A percentile compares a stretch with the other conserved stretches of the same genome.
phyloP scores from a whole-genome alignment of 35 echinoderm and acorn worm species.

The Apostichopus parvimensis region DNA sequence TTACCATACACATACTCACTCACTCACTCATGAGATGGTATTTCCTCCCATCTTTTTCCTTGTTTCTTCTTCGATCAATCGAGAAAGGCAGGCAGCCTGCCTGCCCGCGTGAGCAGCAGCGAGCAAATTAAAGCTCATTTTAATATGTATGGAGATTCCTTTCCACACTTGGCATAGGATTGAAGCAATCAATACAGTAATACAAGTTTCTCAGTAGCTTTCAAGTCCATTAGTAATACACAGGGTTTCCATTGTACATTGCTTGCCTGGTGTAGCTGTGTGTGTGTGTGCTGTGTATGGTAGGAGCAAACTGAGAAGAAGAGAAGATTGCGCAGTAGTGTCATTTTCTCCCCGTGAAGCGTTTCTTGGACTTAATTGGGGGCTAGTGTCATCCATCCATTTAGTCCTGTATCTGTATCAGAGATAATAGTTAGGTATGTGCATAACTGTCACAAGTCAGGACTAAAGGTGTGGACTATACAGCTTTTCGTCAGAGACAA shows the following conservation, averaged over 20 bases:
- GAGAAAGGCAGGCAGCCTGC: conserved; percentile 13
- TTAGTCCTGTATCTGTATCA: neutral
- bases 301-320: neutral
- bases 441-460: conserved; percentile 32
- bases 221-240: conserved; percentile 40
- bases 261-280: neutral
- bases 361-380: neutral
- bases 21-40: too few species aligned
- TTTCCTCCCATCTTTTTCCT: too few species aligned
- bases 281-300: conserved; percentile 3
- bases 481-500: neutral
- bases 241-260: neutral
- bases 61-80: neutral
- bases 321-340: neutral
- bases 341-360: neutral
- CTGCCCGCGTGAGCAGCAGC: neutral
- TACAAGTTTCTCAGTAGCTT: conserved; percentile 40
- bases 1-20: too few species aligned
- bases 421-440: conserved; percentile 28
- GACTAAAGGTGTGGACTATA: conserved; percentile 5
- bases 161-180: conserved; percentile 33
- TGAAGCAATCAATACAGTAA: conserved; percentile 45
- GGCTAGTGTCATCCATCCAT: conserved; percentile 24
- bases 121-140: conserved; percentile 53
- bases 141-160: conserved; percentile 47